phyloP scores from a whole-genome alignment of 2,113 vertebrate species.

The Perca schrenkii region DNA sequence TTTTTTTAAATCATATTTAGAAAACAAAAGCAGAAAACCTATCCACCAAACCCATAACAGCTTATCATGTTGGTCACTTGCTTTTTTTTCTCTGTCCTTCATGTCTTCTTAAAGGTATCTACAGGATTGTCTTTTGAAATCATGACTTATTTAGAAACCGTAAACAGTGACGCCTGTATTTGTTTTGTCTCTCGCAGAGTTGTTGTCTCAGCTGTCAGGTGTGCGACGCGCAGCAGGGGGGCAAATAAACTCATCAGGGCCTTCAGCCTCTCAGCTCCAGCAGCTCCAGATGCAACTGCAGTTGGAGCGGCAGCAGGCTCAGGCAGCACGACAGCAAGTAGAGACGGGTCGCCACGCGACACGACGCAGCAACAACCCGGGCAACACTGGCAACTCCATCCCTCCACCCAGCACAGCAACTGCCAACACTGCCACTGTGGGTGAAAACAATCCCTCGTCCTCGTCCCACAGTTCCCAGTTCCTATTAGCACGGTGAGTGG shows the following conservation, averaged over 20 bases:
- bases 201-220: constrained; percentile 98
- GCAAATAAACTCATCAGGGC: constrained; percentile 96
- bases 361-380: constrained; percentile 91
- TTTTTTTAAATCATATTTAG: not conserved
- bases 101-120: not conserved
- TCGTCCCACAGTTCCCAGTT: constrained; percentile 95
- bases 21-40: not conserved
- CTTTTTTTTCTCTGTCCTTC: not conserved
- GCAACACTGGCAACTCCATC: constrained; percentile 89
- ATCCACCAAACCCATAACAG: not conserved
- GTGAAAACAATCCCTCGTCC: constrained; percentile 91
- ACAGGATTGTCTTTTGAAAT: not conserved
- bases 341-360: constrained; percentile 95
- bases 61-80: not conserved
- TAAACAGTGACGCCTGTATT: not conserved
- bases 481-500: constrained; percentile 93
- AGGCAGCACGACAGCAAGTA: constrained; percentile 96
- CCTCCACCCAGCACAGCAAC: constrained; percentile 89
- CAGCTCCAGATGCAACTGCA: constrained; percentile 99
- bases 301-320: constrained; percentile 95
- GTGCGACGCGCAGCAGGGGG: constrained; percentile 97
- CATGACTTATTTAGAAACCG: constrained; percentile 11
- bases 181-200: constrained; percentile 85
- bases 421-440: constrained; percentile 86
- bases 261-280: constrained; percentile 97